phyloP scores from a whole-genome alignment of 2,113 vertebrate species.

The Neoarius graeffei region DNA sequence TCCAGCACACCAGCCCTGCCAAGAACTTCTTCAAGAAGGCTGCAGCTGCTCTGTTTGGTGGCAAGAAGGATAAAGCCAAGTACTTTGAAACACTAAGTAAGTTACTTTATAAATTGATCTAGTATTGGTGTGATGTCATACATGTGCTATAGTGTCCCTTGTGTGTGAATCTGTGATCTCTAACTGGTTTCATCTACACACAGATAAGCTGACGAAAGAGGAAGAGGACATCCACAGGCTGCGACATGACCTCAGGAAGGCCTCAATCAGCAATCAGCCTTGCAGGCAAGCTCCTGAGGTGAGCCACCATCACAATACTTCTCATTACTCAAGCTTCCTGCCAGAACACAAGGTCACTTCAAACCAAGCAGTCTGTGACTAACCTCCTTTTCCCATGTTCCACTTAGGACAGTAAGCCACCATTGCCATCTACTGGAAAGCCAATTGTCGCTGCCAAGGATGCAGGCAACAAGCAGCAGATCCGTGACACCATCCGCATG shows the following conservation, averaged over 20 bases:
- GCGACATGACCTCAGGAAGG: slow-evolving; percentile 82
- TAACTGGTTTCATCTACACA: not conserved
- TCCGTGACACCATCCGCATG: slow-evolving; percentile 82
- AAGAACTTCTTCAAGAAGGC: slow-evolving; percentile 90
- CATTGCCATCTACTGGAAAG: slow-evolving; percentile 59
- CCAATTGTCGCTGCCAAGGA: slow-evolving; percentile 63
- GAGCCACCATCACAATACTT: not conserved
- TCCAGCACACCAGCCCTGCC: slow-evolving; percentile 85
- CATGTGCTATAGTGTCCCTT: not conserved
- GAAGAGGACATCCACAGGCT: slow-evolving; percentile 87
- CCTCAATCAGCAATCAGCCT: slow-evolving; percentile 77
- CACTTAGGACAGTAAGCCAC: slow-evolving; percentile 73
- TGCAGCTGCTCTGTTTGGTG: slow-evolving; percentile 85
- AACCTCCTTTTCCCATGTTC: not conserved
- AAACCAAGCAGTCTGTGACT: not conserved
- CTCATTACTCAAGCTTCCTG: not conserved
- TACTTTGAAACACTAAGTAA: slow-evolving; percentile 82
- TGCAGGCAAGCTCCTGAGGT: slow-evolving; percentile 80
- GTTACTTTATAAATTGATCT: slow-evolving; percentile 34
- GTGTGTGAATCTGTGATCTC: not conserved
- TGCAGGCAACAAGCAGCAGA: slow-evolving; percentile 69
- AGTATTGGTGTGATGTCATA: not conserved
- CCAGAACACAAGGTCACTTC: not conserved
- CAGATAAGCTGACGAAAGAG: slow-evolving; percentile 80
- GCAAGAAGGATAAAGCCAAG: slow-evolving; percentile 87